Base-by-base conservation (phyloP, 2,888 invertebrate genomes). In the Cephus runcator region DNA sequence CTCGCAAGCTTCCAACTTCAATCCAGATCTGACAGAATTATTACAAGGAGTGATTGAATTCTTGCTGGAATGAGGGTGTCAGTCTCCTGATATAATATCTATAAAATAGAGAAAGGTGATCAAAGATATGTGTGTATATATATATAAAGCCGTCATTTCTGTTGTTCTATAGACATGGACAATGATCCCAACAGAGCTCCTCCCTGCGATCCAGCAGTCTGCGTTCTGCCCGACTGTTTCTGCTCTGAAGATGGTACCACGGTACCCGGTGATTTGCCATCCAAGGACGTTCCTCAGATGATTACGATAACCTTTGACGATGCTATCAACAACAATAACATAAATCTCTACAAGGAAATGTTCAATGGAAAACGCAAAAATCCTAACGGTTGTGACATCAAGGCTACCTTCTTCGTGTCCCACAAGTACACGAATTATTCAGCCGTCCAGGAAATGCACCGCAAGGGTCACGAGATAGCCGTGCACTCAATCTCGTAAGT, bases 391-490 rank as follows among this genome's bases (percentile, higher is more conserved):
- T 98, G 98, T 92, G 96, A 97, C 91, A 97, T 98, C 92, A 98
- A 97, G 92, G 95, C 97, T 73, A 98, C 97, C 78, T 98, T 95
- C 94, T 98, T 98, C 92, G 94, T 97, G 75, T 97, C 97, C 1
- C 98, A 98, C 93, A 98, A 98, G 91, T 98, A 98, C 93, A 96
- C 96, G 88, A 98, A 98, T 93, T 98, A 98, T 92, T 97, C 97
- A 0, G 97, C 97, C n/a, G 95, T 97, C 34, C 97, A 97, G 90
- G 97, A 98, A 92, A 96, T 97, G 87, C 96, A 97, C 91, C 94
- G 97, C 82, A 96, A 97, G 92, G 98, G 98, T 81, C 98, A 98
- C 91, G 98, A 98, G 92, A 97, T 98, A 88, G 97, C 98, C 76
- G 97, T 97, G 76, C 98, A 98, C 92, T 98, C 98, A 71, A 97